Conservation (phyloP, 1,140 invertebrate genomes). For the Lamellibrachia luymesi region DNA sequence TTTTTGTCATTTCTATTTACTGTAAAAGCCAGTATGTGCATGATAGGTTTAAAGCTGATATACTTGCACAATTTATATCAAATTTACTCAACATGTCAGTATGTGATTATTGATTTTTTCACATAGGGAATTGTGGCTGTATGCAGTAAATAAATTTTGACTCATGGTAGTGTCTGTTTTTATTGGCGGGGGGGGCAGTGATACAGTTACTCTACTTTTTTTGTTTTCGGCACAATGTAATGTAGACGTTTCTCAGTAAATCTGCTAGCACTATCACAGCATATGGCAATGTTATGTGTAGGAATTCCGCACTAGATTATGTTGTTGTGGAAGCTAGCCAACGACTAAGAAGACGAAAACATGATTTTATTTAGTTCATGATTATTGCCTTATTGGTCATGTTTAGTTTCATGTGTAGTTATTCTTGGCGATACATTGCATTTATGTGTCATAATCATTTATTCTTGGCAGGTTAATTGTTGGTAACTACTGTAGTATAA, state of each 20-base stretch:
- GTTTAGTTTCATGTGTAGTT: no score
- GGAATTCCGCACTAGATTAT: background rate
- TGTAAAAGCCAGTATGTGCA: background rate
- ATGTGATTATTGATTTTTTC: background rate
- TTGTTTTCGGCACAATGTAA: background rate
- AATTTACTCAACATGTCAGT: background rate
- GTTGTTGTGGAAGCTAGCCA: background rate
- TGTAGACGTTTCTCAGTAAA: background rate
- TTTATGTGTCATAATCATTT: no score
- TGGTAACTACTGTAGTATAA: no score
- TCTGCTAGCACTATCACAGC: background rate
- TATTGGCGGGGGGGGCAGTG: background rate
- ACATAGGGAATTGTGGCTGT: background rate
- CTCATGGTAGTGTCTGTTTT: background rate
- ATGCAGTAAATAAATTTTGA: background rate
- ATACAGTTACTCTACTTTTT: background rate
- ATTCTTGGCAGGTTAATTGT: no score
- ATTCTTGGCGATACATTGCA: no score
- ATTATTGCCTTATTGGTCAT: no score
- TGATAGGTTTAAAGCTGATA: background rate
- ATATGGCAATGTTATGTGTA: background rate
- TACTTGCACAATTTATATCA: background rate
- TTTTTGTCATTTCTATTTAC: background rate
- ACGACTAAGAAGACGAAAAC: no score
- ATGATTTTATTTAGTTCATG: no score